Evolutionary conservation across 2,888 invertebrate species (phyloP), one percentile per base, ranked within the genome.

Genomic region (Cynaeus angustus): DNA sequence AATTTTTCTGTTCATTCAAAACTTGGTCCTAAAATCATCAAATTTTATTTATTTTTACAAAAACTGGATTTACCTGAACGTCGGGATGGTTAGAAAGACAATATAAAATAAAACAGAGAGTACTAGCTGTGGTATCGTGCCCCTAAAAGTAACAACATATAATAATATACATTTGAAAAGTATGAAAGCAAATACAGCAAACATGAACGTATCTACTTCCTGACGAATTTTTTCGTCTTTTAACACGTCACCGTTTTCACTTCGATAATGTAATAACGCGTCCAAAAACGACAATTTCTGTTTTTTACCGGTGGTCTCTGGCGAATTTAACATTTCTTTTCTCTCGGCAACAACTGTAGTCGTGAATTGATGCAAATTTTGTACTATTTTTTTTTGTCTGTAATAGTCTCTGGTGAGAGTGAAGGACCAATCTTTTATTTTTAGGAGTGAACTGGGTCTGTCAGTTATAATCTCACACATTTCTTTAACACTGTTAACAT

Each of bases 181-280:
- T n/a, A n/a, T n/a, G n/a, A n/a, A n/a, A 4, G 21, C 1, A 1
- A 21, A 8, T 80, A 90, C 91, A 82, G 89, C 92, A 82, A 92
- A 92, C 89, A 92, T 90, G 75, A 92, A 92, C 0, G 92, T 92
- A 73, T 92, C 90, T 0, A 92, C 91, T 85, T 92, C 91, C 80
- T 92, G 90, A 56, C 90, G 86, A 48, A 93, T 88, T 69, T 89
- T 88, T 21, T 88, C 80, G 72, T 89, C 88, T 5, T 87, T 87
- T 48, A 93, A 82, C 3, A 86, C 87, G 70, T 87, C 81, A 4
- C 21, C 21, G 0, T 89, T 90, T 72, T 90, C 88, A n/a, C 88
- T 86, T 75, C 88, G 88, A 3, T 68, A 61, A 10, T 74, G 85
- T n/a, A 93, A 81, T 4, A 93, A 80, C 43, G 92, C 84, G 84